These are phyloP conservation scores for Sarcophaga peregrina DNA, from an alignment of 1,140 invertebrate species.

Conservation along the genomic window DNA sequence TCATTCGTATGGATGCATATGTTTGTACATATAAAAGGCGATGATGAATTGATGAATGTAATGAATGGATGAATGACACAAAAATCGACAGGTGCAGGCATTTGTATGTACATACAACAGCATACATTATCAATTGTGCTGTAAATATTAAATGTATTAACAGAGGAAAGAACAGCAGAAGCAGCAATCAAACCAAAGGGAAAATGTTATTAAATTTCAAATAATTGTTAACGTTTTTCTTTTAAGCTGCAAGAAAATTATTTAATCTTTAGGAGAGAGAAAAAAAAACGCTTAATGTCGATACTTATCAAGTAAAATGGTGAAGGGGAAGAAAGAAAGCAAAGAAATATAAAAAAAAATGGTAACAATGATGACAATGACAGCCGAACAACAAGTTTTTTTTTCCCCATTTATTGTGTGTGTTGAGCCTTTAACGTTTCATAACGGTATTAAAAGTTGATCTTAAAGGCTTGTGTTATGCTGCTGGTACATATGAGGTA, in stretches of 20 bases:
- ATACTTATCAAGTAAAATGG: not conserved
- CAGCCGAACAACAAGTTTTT: slow-evolving; percentile 14
- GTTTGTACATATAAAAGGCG: no score
- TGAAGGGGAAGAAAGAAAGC: not conserved
- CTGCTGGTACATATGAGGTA: no score
- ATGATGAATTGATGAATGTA: slow-evolving; percentile 21
- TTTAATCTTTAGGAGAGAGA: not conserved
- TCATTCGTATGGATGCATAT: not conserved
- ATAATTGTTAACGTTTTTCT: no score
- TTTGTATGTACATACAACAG: not conserved
- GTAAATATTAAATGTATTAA: not conserved
- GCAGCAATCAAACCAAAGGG: not conserved
- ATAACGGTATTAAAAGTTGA: slow-evolving; percentile 14
- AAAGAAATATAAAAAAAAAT: no score
- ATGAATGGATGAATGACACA: slow-evolving; percentile 2
- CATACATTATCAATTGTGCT: slow-evolving; percentile 1
- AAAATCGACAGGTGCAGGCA: slow-evolving; percentile 37
- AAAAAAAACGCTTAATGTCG: not conserved
- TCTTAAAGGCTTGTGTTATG: not conserved
- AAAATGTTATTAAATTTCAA: not conserved
- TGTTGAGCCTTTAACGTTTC: not conserved
- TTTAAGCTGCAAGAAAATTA: not conserved
- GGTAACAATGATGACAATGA: no score
- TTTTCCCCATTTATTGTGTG: not conserved
- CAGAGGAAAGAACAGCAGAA: not conserved